Evolutionary conservation across 2,888 invertebrate species (phyloP).

Genomic region (Drosophila sordidula): DNA sequence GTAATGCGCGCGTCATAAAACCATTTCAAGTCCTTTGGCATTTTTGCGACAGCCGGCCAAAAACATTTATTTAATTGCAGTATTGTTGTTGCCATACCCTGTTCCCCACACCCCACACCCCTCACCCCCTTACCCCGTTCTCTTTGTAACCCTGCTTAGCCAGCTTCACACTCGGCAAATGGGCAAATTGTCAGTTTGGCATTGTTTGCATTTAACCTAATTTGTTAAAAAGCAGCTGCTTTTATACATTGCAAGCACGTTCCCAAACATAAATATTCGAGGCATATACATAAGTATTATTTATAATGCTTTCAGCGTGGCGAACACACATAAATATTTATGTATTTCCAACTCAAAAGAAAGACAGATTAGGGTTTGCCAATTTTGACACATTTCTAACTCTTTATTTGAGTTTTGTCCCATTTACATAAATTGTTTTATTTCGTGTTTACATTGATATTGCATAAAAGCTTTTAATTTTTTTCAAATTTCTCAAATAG

Average conservation of each 20-base stretch:
- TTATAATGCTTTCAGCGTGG: conserved; percentile 5
- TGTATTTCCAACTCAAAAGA: background rate
- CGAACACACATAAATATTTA: background rate
- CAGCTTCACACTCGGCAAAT: conserved; percentile 27
- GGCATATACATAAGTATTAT: conserved; percentile 25
- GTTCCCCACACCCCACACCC: background rate
- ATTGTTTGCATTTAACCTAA: conserved; percentile 70
- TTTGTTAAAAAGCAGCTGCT: conserved; percentile 46
- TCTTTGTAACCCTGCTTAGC: conserved; percentile 9
- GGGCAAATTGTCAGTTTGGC: conserved; percentile 59
- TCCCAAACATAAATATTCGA: conserved; percentile 37
- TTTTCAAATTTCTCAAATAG: too few relatives aligned
- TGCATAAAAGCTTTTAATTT: background rate
- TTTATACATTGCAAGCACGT: conserved; percentile 73
- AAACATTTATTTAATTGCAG: conserved; percentile 67
- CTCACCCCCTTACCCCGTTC: background rate
- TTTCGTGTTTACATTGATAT: too few relatives aligned
- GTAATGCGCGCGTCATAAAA: conserved; percentile 56
- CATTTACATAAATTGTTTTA: background rate
- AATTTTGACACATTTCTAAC: background rate
- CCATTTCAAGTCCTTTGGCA: conserved; percentile 48
- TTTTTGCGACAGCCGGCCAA: conserved; percentile 55
- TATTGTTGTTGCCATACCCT: conserved; percentile 39
- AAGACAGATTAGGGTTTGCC: background rate
- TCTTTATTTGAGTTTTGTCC: background rate